Evolutionary conservation across 2,113 vertebrate genomes (phyloP), one percentile per base, ranked within the genome.

Genomic region (Entelurus aequoreus): DNA sequence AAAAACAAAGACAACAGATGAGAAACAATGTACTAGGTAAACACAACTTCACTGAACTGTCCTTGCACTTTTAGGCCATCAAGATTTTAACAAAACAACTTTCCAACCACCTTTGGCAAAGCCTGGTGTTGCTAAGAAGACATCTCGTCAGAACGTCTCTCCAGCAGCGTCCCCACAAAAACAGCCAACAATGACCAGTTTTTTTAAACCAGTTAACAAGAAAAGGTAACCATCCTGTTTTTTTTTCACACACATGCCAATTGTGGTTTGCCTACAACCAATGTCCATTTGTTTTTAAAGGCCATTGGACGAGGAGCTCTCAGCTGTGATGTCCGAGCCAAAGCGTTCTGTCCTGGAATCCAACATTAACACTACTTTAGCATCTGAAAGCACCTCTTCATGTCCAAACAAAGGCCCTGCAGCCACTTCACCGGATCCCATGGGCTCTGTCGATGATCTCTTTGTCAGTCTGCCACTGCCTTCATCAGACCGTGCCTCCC

Each of bases 181-280:
- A 69, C 91, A 92, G 65, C 79, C 88, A 0, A 83, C 90, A 19
- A 91, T 97, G 71, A 93, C 66, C 50, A 88, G 82, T 72, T 96
- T 93, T 84, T 98, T 99, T 73, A 89, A 88, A 21, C 69, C 88
- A 0, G 52, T 82, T 65, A 77, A 58, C 66, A 91, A 90, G 62
- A 99, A 98, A 84, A 93, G 97, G 96, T 94, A 83, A 6, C 40
- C 16, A 35, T 53, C 6, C 19, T 13, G 28, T 3, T 12, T 9
- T 36, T 19, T 36, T 54, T 54, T 36, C 36, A 46, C 42, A 46
- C 10, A 46, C 10, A 46, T 4, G 12, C 12, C 4, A 9, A 12
- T n/a, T 50, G 3, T 49, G 48, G 13, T 50, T n/a, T 50, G 48
- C 1, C 16, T n/a, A 11, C 48, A n/a, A 46, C 42, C 10, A 12